A percentile compares a stretch with the other conserved stretches of the same genome.
phyloP scores from a whole-genome alignment of 2,888 invertebrate species.

The Plebejus anna region DNA sequence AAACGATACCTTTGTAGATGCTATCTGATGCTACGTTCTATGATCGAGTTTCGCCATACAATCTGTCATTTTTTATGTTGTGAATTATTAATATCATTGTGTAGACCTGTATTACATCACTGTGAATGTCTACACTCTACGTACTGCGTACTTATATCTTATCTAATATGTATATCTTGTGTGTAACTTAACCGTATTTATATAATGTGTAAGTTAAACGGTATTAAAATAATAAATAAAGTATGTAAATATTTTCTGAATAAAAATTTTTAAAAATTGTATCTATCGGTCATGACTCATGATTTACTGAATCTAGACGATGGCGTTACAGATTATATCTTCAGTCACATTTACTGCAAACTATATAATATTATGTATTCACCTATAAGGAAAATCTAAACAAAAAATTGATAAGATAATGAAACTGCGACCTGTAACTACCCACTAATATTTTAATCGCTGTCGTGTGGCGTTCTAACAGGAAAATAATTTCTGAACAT shows the following conservation, averaged over 20 bases:
- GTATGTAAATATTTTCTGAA: too few relatives aligned
- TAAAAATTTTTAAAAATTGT: too few relatives aligned
- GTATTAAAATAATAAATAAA: too few relatives aligned
- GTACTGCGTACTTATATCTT: too few relatives aligned
- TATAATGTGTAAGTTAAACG: neutral
- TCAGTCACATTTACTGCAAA: too few relatives aligned
- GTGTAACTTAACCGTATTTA: neutral
- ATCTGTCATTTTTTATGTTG: constrained; percentile 25
- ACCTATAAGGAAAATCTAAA: neutral
- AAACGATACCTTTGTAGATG: constrained; percentile 73
- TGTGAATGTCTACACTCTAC: neutral
- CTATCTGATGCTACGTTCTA: constrained; percentile 50
- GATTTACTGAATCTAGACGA: too few relatives aligned
- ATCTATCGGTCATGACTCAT: too few relatives aligned
- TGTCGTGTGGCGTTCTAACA: neutral
- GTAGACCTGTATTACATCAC: neutral
- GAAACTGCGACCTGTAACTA: neutral
- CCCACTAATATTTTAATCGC: neutral
- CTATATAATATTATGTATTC: neutral
- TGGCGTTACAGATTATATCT: too few relatives aligned
- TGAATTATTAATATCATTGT: constrained; percentile 23
- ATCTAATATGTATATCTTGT: too few relatives aligned
- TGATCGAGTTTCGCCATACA: constrained; percentile 50
- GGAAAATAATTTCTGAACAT: neutral
- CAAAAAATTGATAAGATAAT: neutral